Base-by-base conservation (phyloP, 2,888 invertebrate species). In the Cistogaster globosa region DNA sequence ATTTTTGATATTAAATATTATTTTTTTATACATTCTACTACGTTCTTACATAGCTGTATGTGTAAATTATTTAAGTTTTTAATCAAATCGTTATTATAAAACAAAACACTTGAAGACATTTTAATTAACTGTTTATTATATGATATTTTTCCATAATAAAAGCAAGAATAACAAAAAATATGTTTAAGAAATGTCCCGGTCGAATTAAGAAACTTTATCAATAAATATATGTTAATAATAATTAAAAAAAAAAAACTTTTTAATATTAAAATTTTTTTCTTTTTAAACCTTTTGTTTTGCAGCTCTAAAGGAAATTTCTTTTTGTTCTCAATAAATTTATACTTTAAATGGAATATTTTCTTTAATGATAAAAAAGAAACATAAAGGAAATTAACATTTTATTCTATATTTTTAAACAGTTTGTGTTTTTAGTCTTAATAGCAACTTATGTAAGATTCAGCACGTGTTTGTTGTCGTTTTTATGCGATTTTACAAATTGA, bases 251-350 rank as follows among this genome's bases (percentile, higher is more conserved):
- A 32, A 42, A 63, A 42, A 6, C 0, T 32, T 71, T 55, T 48
- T 53, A 16, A 78, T 18, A 0, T 48, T 36, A 18, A 20, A 8
- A 48, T 36, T 51, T 36, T 32, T 36, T 32, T 20, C 12, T 8
- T 20, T 53, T 20, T 26, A 48, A 20, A 16, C 3, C 14, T 48
- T 14, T 57, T 20, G n/a, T n/a, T n/a, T 76, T 67, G 9, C 57
- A 32, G 48, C 1, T 68, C 8, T 20, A 38, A 5, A 65, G 0
- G 48, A 2, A 65, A 26, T 79, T 57, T 51, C 26, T 72, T 79
- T 58, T 72, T 79, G 36, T 79, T 71, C 51, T 79, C 65, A 79
- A 79, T 79, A 79, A 79, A 72, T 1, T 53, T 55, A 8, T 2
- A 38, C 55, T 0, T 6, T 14, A 32, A 51, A 26, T 65, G 48